phyloP scores from a whole-genome alignment of 1,140 invertebrate genomes.

The Lordiphosa clarofinis region DNA sequence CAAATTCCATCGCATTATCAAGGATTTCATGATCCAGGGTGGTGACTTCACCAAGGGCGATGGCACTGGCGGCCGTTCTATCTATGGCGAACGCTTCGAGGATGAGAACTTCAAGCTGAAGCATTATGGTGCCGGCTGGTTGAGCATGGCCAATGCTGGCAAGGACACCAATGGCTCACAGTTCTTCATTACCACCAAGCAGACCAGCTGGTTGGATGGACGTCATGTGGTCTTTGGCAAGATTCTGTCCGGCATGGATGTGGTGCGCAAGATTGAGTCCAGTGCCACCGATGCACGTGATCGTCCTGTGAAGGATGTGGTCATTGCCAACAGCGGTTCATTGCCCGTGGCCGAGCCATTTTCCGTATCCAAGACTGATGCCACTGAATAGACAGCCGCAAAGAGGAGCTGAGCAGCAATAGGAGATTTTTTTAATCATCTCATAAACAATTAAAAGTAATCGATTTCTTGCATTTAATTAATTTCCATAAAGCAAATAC shows the following conservation, averaged over 20 bases:
- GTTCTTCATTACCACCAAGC: conserved; percentile 96
- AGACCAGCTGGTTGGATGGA: conserved; percentile 97
- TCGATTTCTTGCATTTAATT: conserved; percentile 46
- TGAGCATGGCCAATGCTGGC: conserved; percentile 98
- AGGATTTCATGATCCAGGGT: conserved; percentile 97
- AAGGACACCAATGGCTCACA: conserved; percentile 99
- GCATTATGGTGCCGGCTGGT: conserved; percentile 97
- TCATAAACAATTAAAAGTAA: conserved; percentile 18
- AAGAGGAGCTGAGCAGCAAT: conserved; percentile 15
- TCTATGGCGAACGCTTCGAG: conserved; percentile 95
- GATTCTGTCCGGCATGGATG: conserved; percentile 82
- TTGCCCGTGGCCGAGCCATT: conserved; percentile 88
- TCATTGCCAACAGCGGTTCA: conserved; percentile 87
- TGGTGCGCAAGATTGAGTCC: conserved; percentile 92
- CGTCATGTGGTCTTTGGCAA: conserved; percentile 99
- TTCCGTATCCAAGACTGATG: conserved; percentile 90
- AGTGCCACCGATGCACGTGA: conserved; percentile 88
- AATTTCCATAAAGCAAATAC: conserved; percentile 40
- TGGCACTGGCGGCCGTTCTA: conserved; percentile 94
- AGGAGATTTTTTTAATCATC: conserved; percentile 19
- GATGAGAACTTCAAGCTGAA: conserved; percentile 99
- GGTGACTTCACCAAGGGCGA: conserved; percentile 96
- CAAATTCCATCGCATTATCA: conserved; percentile 95
- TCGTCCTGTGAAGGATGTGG: conserved; percentile 88
- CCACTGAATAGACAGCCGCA: conserved; percentile 82